Conservation (phyloP, 2,888 invertebrate genomes). For the Eilema griseolum region DNA sequence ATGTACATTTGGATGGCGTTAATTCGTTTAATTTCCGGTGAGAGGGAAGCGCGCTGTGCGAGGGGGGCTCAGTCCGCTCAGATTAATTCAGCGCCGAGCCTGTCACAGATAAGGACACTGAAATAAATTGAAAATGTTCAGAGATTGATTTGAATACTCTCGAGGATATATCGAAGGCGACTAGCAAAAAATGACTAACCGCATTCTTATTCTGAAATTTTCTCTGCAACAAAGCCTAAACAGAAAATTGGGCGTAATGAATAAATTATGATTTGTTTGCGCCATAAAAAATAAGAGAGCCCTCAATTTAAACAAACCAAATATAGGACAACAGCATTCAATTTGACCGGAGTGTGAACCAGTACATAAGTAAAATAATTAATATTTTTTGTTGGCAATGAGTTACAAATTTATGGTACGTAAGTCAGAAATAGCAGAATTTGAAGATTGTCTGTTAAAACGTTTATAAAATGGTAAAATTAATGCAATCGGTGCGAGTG, state of each 20-base stretch:
- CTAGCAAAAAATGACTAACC: conserved; percentile 70
- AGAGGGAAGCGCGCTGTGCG: conserved; percentile 65
- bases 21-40: conserved; percentile 88
- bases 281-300: conserved; percentile 54
- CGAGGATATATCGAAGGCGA: conserved; percentile 79
- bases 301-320: conserved; percentile 61
- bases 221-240: conserved; percentile 56
- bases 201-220: conserved; percentile 66
- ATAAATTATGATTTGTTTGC: conserved; percentile 69
- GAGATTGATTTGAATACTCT: conserved; percentile 87
- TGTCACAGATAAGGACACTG: conserved; percentile 86
- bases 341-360: conserved; percentile 53
- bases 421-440: conserved; percentile 71
- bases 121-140: conserved; percentile 88
- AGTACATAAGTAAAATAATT: conserved; percentile 36
- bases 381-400: conserved; percentile 42
- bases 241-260: conserved; percentile 66
- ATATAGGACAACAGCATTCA: conserved; percentile 61
- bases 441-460: conserved; percentile 82
- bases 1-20: conserved; percentile 87
- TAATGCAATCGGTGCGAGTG: conserved; percentile 84
- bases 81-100: conserved; percentile 86
- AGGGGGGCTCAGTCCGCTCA: conserved; percentile 74
- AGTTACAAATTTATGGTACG: conserved; percentile 50
- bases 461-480: conserved; percentile 85